These are phyloP conservation scores for Plectrocnemia conspersa DNA, from an alignment of 1,140 invertebrate genomes.

Conservation along the genomic window DNA sequence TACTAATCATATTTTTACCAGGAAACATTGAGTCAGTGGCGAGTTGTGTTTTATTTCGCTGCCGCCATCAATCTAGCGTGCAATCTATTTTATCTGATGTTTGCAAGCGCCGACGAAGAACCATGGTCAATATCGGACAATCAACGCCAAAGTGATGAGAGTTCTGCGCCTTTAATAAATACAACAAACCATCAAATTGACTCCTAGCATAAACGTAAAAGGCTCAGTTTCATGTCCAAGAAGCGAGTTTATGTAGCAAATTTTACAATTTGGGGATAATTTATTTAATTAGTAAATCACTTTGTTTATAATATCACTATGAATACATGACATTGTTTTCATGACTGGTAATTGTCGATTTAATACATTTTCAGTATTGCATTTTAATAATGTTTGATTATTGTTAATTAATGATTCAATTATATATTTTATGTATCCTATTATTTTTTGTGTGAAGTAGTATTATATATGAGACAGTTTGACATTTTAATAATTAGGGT, in stretches of 20 bases:
- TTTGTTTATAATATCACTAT: too few species aligned
- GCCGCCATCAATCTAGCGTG: conserved; percentile 71
- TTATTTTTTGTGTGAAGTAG: too few species aligned
- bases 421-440: too few species aligned
- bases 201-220: conserved; percentile 26
- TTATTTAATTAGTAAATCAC: too few species aligned
- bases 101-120: conserved; percentile 79
- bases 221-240: conserved; percentile 17
- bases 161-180: conserved; percentile 20
- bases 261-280: conserved; percentile 28
- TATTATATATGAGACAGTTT: too few species aligned
- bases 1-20: too few species aligned
- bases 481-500: too few species aligned
- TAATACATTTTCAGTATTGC: too few species aligned
- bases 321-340: too few species aligned
- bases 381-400: too few species aligned
- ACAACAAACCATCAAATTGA: not conserved
- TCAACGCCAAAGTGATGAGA: conserved; percentile 5
- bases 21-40: conserved; percentile 81
- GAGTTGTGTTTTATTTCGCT: conserved; percentile 81
- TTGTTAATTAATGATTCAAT: too few species aligned
- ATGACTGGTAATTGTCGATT: too few species aligned
- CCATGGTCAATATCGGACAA: conserved; percentile 55
- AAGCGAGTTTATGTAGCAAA: conserved; percentile 29
- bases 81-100: conserved; percentile 75